Percentiles rank a stretch among this genome's conserved stretches.
phyloP scores from a whole-genome alignment of 2,113 vertebrate genomes.

The Upupa epops region DNA sequence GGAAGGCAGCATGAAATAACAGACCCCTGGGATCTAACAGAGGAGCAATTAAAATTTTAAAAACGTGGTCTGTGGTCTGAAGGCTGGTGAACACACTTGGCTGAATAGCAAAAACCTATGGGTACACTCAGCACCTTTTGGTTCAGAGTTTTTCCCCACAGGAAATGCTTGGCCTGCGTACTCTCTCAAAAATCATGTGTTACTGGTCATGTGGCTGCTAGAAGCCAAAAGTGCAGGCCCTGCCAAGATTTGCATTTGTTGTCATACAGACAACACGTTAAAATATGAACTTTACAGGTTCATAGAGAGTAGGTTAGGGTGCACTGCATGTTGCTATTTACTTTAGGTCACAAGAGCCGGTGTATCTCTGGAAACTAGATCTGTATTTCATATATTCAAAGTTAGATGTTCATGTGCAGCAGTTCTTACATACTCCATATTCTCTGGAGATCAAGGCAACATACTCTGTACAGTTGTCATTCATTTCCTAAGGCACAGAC shows the following conservation, averaged over 20 bases:
- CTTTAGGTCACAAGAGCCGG: background rate
- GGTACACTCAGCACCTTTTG: background rate
- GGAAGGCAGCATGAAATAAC: background rate
- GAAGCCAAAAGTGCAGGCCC: background rate
- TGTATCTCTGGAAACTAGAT: background rate
- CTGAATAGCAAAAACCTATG: background rate
- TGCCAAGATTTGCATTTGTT: background rate
- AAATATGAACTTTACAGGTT: background rate
- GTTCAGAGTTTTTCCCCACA: rapidly evolving
- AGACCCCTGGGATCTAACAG: background rate
- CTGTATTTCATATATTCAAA: background rate
- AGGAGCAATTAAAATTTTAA: background rate
- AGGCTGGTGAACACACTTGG: background rate
- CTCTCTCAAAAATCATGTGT: background rate
- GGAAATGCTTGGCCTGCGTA: background rate
- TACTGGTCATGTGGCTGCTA: background rate
- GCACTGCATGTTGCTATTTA: background rate
- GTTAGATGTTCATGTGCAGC: background rate
- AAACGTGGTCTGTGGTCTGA: background rate
- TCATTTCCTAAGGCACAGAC: background rate
- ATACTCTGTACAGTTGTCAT: rapidly evolving
- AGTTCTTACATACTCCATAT: background rate
- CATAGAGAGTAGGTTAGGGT: background rate
- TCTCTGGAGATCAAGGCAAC: background rate
- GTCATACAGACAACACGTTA: background rate